phyloP scores from a whole-genome alignment of 2,888 invertebrate genomes.

The Epinotia ramella region DNA sequence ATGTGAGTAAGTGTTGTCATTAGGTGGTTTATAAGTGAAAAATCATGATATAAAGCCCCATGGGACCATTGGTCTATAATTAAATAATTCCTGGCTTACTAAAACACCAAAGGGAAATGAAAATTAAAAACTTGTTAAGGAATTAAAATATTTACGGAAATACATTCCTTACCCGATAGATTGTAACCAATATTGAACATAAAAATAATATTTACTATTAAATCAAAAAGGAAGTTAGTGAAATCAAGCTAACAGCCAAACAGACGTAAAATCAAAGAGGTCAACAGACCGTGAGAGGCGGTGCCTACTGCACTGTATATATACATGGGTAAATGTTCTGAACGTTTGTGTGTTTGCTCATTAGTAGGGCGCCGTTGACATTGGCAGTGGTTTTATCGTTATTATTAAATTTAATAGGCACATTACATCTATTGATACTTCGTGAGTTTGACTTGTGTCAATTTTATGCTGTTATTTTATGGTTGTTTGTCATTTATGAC shows the following conservation, averaged over 20 bases:
- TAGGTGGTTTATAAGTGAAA: too few relatives aligned
- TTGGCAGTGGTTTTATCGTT: slow-evolving; percentile 25
- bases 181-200: neutral
- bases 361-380: slow-evolving; percentile 58
- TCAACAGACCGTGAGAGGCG: slow-evolving; percentile 56
- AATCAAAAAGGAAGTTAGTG: slow-evolving; percentile 45
- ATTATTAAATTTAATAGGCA: slow-evolving; percentile 32
- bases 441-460: slow-evolving; percentile 17
- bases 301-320: slow-evolving; percentile 23
- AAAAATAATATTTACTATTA: slow-evolving; percentile 15
- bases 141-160: neutral
- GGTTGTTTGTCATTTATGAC: neutral
- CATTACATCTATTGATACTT: slow-evolving; percentile 43
- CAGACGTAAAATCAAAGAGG: slow-evolving; percentile 56
- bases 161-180: neutral
- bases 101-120: too few relatives aligned
- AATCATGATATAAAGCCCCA: too few relatives aligned
- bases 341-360: slow-evolving; percentile 67
- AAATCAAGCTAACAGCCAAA: slow-evolving; percentile 35
- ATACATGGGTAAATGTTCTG: slow-evolving; percentile 6
- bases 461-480: slow-evolving; percentile 16
- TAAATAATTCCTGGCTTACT: too few relatives aligned
- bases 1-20: too few relatives aligned
- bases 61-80: too few relatives aligned
- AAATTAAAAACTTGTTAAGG: too few relatives aligned